Evolutionary conservation across 2,797 vertebrate genomes (phyloP).

Genomic region (Propithecus perrieri): DNA sequence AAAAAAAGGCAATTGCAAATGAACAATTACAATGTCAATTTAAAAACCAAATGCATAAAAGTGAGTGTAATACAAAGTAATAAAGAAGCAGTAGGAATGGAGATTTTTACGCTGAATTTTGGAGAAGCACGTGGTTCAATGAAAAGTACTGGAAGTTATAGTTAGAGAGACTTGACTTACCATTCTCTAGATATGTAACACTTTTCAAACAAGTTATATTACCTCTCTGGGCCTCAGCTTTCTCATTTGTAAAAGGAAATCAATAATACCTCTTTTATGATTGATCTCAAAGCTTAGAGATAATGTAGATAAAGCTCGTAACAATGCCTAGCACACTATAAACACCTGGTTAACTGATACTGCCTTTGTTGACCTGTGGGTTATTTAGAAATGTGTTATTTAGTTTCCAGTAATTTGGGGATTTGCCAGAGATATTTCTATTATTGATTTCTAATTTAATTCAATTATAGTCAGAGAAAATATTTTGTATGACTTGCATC

Average conservation of each 20-base stretch:
- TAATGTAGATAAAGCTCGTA: background rate
- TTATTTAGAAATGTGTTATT: background rate
- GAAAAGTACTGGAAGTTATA: background rate
- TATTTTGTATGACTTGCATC: background rate
- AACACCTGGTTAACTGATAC: background rate
- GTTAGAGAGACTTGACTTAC: background rate
- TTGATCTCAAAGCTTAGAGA: background rate
- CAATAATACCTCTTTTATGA: background rate
- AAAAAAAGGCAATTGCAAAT: background rate
- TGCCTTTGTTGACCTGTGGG: background rate
- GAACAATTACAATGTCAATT: background rate
- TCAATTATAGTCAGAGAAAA: background rate
- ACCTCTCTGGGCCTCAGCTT: background rate
- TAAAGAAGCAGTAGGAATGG: background rate
- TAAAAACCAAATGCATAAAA: background rate
- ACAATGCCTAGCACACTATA: background rate
- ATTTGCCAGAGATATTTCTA: constrained; percentile 16
- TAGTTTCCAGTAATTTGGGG: background rate
- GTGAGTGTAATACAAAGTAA: background rate
- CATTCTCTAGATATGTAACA: background rate
- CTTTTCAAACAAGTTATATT: background rate
- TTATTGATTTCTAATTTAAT: constrained; percentile 53
- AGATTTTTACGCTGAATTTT: background rate
- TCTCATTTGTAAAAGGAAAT: constrained; percentile 12
- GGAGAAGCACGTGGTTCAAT: background rate